phyloP scores from a whole-genome alignment of 2,113 vertebrate genomes.

The Leptobrachium ailaonicum region DNA sequence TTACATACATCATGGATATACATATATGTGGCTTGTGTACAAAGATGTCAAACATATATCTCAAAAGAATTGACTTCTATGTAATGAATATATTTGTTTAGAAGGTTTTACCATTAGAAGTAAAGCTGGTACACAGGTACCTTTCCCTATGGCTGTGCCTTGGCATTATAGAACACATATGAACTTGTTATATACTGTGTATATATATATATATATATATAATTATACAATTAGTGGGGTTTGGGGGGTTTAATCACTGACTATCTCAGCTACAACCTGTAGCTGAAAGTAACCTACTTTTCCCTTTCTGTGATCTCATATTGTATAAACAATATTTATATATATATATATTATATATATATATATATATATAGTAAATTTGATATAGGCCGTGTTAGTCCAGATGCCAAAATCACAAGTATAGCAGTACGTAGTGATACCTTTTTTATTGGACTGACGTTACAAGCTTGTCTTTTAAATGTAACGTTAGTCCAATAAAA shows the following conservation, averaged over 20 bases:
- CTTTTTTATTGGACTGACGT: no score
- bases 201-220: background rate
- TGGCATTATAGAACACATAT: no score
- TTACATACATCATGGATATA: background rate
- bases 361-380: no score
- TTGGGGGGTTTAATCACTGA: background rate
- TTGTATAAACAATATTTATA: no score
- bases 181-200: background rate
- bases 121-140: background rate
- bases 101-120: background rate
- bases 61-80: background rate
- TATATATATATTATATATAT: no score
- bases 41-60: background rate
- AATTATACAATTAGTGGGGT: background rate
- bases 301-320: background rate
- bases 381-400: no score
- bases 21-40: background rate
- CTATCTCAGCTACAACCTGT: background rate
- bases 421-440: no score
- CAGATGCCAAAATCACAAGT: no score
- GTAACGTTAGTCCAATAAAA: no score
- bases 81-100: background rate
- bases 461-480: no score
- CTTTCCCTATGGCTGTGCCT: conserved; percentile 18
- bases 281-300: background rate